Base-by-base conservation (phyloP, 2,113 vertebrate genomes). In the Urocynchramus pylzowi region DNA sequence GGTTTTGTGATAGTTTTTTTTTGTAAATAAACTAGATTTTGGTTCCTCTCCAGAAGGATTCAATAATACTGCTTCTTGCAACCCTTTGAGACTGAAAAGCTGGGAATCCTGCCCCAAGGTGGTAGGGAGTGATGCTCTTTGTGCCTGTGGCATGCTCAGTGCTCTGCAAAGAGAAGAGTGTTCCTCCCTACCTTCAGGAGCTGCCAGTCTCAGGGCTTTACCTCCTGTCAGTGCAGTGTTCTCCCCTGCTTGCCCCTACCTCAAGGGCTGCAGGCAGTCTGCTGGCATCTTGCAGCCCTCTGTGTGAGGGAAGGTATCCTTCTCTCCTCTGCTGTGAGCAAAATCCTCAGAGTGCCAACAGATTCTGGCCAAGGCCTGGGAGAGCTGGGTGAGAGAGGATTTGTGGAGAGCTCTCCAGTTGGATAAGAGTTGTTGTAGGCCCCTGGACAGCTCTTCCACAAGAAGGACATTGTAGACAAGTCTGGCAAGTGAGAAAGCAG, bases 11-110 rank as follows among this genome's bases (percentile, higher is more conserved):
- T 95, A 87, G 44, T 31, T 75, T 59, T 87, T 59, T 87, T 61
- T 74, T 73, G 39, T 93, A 94, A 95, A 89, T 91, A 83, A 92
- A 91, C 54, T 93, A 95, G 69, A 59, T 79, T 68, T 67, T 78
- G 49, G 67, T 84, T 93, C 37, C 21, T 65, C 35, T 93, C 54
- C 49, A 69, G 63, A 59, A 73, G 35, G 42, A 78, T n/a, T 73
- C n/a, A 60, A 57, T 59, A 79, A 79, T 57, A 89, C 47, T 73
- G 56, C 80, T 86, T n/a, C 54, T 91, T 79, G 56, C 17, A 84
- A 20, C n/a, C 21, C 60, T 95, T 67, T 44, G 65, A 94, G 89
- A 41, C 12, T 59, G 44, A 65, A 90, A 37, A 69, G 47, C 63
- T 87, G 42, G 30, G 54, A 80, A 70, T 84, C 37, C 35, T 90